Base-by-base conservation (phyloP, 2,113 vertebrate species). In the Rana temporaria region DNA sequence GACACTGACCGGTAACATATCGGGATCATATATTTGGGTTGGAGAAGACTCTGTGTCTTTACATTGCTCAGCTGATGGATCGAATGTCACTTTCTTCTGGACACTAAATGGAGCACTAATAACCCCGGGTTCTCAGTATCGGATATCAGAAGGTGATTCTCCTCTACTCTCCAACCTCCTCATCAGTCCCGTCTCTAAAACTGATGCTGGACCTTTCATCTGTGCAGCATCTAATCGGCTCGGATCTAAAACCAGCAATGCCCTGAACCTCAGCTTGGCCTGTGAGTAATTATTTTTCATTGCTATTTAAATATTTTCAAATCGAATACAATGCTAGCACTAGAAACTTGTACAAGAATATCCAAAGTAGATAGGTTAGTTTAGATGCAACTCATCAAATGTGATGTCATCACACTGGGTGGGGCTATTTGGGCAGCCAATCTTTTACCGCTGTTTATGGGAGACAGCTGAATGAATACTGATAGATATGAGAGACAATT, bases 191-290 rank as follows among this genome's bases (percentile, higher is more conserved):
- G 81, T 77, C 11, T 17, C 24, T 16, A 55, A 64, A 17, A 59
- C 65, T 17, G 81, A 83, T 5, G 20, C 4, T n/a, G 81, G 73
- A 59, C 8, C 19, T 18, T 84, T 78, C 19, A 78, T 38, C 24
- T 78, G 73, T 67, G 20, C 4, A 17, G 65, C 53, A 16, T 32
- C 34, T 24, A 84, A 77, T 30, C 0, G 0, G 6, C 4, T 76
- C 17, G 55, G 15, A 14, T 57, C 5, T 53, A 38, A 19, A 20
- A 84, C 74, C 22, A 84, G 82, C 62, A 32, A 8, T 14, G 34
- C 34, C 15, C 74, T 77, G 14, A 77, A 19, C 74, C 66, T 68
- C 66, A n/a, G 6, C 65, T 42, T 77, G 34, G 34, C 59, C 60
- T 77, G 74, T 77, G 48, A 77, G 74, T 77, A 7, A 9, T 7